These are phyloP conservation scores for Steinernema hermaphroditum DNA, from an alignment of 2,888 invertebrate species.

Conservation along the genomic window DNA sequence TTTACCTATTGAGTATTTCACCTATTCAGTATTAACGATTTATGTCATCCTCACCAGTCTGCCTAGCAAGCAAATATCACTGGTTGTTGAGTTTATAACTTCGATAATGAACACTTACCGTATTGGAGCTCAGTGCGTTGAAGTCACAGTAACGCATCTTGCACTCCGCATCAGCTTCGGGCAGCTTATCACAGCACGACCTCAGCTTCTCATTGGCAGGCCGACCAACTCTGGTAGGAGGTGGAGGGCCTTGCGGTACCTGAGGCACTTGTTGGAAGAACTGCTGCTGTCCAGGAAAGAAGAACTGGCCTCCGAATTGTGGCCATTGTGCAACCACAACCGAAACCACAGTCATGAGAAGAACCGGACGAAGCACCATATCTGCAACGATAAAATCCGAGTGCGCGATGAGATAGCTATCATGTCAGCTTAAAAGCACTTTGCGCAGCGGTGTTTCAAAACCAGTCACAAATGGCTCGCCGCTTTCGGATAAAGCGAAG, in stretches of 20 bases:
- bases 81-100: no score
- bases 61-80: no score
- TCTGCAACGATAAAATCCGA: not conserved
- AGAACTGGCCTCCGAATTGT: conserved; percentile 1
- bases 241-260: not conserved
- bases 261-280: conserved; percentile 16
- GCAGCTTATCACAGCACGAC: conserved; percentile 59
- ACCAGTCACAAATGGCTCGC: not conserved
- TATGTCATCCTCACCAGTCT: no score
- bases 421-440: not conserved
- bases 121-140: conserved; percentile 54
- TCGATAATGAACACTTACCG: no score
- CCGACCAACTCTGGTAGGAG: not conserved
- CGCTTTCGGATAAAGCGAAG: not conserved
- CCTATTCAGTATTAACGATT: no score
- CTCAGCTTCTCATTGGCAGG: conserved; percentile 59
- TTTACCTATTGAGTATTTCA: no score
- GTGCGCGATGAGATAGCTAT: not conserved
- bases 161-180: conserved; percentile 64
- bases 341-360: not conserved
- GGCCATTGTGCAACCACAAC: not conserved
- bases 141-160: conserved; percentile 63
- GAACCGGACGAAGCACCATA: not conserved
- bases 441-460: not conserved
- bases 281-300: conserved; percentile 10